Conservation (phyloP, 2,888 invertebrate genomes). For the Merodon equestris region DNA sequence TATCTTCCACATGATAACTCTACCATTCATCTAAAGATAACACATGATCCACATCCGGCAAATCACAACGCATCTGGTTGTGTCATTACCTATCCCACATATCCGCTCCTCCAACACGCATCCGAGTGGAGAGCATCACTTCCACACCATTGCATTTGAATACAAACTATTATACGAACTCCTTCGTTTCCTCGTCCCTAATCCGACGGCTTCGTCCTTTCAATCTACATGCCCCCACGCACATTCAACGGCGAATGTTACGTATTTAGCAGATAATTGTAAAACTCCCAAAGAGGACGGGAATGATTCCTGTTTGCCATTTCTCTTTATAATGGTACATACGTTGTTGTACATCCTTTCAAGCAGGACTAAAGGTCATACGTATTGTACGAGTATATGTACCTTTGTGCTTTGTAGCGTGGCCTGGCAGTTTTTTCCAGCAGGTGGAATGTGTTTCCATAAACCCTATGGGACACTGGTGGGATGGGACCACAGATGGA, state of each 20-base stretch:
- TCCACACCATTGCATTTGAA: conserved; percentile 37
- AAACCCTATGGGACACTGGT: too few relatives aligned
- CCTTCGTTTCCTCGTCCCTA: neutral
- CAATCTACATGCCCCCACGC: too few relatives aligned
- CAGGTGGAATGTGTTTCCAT: too few relatives aligned
- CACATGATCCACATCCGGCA: too few relatives aligned
- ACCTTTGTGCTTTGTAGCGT: neutral
- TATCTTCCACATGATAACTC: too few relatives aligned
- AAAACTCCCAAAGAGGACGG: neutral
- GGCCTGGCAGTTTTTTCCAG: too few relatives aligned
- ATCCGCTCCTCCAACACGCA: neutral
- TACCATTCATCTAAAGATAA: too few relatives aligned
- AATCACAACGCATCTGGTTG: conserved; percentile 8
- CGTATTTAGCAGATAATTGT: conserved; percentile 17
- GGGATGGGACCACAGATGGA: too few relatives aligned
- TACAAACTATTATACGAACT: conserved; percentile 22
- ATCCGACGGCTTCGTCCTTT: too few relatives aligned
- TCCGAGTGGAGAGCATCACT: neutral
- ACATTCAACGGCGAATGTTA: too few relatives aligned
- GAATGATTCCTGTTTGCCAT: neutral
- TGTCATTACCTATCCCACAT: conserved; percentile 9
- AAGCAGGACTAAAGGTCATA: conserved; percentile 29
- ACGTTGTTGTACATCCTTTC: neutral
- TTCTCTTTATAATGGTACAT: neutral
- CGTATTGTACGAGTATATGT: conserved; percentile 32